These are phyloP conservation scores for Cairina moschata DNA, from an alignment of 2,113 vertebrate species.

Conservation along the genomic window DNA sequence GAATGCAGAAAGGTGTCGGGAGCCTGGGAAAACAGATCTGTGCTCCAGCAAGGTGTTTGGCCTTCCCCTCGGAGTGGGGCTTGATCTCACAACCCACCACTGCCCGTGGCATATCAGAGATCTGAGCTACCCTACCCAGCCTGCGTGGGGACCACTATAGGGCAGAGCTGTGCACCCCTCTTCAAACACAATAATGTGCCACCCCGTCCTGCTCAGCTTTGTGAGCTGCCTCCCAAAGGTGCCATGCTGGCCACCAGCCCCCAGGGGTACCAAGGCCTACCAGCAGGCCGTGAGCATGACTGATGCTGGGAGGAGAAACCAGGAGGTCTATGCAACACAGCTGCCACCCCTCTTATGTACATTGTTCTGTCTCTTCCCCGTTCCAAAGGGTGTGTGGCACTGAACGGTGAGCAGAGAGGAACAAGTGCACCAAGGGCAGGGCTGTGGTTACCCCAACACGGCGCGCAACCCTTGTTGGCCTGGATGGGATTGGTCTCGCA, in stretches of 20 bases:
- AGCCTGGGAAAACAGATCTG: neutral
- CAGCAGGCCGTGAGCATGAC: accelerated
- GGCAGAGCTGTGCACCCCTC: neutral
- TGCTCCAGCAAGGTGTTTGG: neutral
- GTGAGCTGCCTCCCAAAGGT: neutral
- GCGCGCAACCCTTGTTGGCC: no score
- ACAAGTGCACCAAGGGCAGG: neutral
- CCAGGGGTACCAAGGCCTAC: neutral
- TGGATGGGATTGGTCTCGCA: neutral
- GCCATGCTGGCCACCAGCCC: neutral
- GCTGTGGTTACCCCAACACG: neutral
- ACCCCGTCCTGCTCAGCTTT: neutral
- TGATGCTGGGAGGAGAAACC: neutral
- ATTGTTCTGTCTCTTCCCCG: accelerated
- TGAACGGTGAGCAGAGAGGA: neutral
- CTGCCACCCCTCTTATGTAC: neutral
- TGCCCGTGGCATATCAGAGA: accelerated
- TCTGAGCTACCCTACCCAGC: neutral
- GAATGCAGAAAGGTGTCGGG: neutral
- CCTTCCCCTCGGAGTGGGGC: neutral
- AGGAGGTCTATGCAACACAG: neutral
- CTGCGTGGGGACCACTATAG: neutral
- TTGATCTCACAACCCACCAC: neutral
- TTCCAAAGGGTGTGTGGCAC: neutral
- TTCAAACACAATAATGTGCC: neutral